These are phyloP conservation scores for Apteryx owenii DNA, from an alignment of 2,113 vertebrate genomes.

Conservation along the genomic window DNA sequence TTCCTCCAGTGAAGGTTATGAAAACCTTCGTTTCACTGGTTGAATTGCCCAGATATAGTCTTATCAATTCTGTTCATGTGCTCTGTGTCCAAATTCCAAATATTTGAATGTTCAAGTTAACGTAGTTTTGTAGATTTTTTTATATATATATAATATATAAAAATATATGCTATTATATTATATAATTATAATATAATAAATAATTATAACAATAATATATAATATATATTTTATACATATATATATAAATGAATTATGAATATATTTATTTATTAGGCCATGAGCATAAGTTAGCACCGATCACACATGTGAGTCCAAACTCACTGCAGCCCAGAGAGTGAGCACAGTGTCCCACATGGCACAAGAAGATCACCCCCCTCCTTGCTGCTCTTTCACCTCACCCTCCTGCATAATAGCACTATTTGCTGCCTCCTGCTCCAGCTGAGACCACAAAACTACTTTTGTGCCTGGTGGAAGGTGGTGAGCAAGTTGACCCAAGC, in stretches of 20 bases:
- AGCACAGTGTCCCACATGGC: background rate
- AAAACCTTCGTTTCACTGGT: background rate
- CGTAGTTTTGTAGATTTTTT: background rate
- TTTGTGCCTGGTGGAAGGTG: background rate
- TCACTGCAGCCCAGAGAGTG: accelerated
- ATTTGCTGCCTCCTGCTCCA: accelerated
- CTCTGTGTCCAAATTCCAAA: background rate
- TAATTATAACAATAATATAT: too few relatives aligned
- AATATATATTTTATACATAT: too few relatives aligned
- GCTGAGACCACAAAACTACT: background rate
- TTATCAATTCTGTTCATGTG: background rate
- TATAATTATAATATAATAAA: too few relatives aligned
- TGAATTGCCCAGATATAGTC: accelerated
- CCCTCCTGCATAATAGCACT: background rate
- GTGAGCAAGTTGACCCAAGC: background rate
- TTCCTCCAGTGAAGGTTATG: background rate
- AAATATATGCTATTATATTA: too few relatives aligned
- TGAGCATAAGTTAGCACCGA: too few relatives aligned
- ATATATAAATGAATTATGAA: background rate
- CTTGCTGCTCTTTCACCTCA: background rate
- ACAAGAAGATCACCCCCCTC: background rate
- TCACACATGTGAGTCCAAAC: too few relatives aligned
- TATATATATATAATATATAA: too few relatives aligned
- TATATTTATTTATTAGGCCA: background rate
- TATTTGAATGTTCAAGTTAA: background rate